Evolutionary conservation across 2,797 vertebrate genomes (phyloP).

Genomic region (Lagothrix lagotricha): DNA sequence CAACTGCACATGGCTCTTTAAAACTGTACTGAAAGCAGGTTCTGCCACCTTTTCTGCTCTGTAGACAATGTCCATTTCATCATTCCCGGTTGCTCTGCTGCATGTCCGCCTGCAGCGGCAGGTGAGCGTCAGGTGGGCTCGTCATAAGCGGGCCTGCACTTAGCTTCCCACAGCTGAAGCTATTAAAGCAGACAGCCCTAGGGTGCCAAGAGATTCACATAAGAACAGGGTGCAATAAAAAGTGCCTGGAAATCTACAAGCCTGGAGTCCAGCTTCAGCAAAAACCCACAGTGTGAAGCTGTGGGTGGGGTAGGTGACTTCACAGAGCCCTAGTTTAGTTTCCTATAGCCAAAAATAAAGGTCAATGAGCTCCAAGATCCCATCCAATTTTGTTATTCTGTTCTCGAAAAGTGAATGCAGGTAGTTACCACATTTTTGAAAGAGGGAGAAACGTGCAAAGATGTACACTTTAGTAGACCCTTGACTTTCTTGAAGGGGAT

Average conservation of each 20-base stretch:
- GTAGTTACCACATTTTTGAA: neutral
- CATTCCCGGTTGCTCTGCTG: neutral
- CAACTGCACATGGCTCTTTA: neutral
- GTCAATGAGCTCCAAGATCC: neutral
- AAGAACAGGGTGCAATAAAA: neutral
- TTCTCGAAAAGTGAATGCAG: neutral
- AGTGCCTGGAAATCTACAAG: neutral
- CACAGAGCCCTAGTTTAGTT: neutral
- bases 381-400: neutral
- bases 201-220: rapidly evolving
- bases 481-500: neutral
- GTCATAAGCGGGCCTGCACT: neutral
- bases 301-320: neutral
- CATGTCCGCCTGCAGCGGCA: neutral
- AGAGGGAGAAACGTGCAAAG: neutral
- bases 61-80: neutral
- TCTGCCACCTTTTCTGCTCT: neutral
- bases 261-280: neutral
- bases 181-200: neutral
- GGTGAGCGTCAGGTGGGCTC: neutral
- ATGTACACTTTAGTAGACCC: neutral
- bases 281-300: neutral
- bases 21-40: neutral
- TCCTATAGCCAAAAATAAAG: neutral
- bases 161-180: neutral